Conservation (phyloP, 2,797 vertebrate genomes). For the Neosilurus hyrtlii region DNA sequence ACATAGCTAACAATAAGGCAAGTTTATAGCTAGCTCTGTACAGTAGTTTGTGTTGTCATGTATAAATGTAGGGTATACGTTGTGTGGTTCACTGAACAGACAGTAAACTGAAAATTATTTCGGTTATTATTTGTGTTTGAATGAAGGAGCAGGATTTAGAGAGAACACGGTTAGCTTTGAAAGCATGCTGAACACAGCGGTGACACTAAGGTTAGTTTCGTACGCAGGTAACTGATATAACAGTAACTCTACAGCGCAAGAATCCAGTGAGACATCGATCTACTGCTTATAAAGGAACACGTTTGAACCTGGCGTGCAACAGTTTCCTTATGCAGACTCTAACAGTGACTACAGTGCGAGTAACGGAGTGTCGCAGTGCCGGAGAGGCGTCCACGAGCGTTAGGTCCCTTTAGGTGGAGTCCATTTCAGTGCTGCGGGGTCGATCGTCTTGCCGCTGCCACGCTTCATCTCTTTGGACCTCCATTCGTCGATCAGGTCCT, state of each 20-base stretch:
- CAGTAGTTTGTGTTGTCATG: background rate
- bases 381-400: constrained; percentile 14
- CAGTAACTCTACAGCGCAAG: background rate
- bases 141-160: constrained; percentile 18
- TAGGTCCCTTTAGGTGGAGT: constrained; percentile 97
- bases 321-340: constrained; percentile 25
- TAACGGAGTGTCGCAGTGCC: background rate
- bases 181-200: constrained; percentile 19
- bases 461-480: constrained; percentile 95
- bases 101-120: background rate
- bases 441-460: constrained; percentile 90
- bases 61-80: background rate
- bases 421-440: constrained; percentile 96
- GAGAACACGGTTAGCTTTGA: background rate
- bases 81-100: background rate
- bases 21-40: background rate
- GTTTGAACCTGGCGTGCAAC: constrained; percentile 13
- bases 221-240: background rate
- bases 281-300: background rate
- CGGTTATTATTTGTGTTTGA: background rate
- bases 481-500: constrained; percentile 99
- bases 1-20: background rate
- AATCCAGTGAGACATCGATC: background rate
- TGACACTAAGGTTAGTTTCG: constrained; percentile 4
- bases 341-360: constrained; percentile 38